Evolutionary conservation across 2,113 vertebrate species (phyloP), one percentile per base, ranked within the genome.

Genomic region (Struthio camelus): DNA sequence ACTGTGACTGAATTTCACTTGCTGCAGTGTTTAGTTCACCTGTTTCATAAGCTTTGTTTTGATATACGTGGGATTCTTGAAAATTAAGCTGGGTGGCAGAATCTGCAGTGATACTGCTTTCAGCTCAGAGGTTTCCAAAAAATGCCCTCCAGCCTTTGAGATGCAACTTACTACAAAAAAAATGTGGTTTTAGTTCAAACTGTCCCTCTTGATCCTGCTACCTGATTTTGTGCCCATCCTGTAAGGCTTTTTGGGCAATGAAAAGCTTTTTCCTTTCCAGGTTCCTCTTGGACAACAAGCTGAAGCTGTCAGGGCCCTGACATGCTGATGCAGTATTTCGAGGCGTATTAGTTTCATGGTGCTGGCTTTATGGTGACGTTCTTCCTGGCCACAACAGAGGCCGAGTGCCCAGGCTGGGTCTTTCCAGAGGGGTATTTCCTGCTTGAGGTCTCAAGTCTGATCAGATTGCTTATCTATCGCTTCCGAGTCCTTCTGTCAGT

Each of bases 401-500:
- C 19, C 62, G 6, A 0, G 0, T 78, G 40, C 56, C 34, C 46
- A n/a, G 42, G 20, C 42, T 17, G 27, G 44, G 53, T 30, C 32
- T 25, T 81, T 87, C 50, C 42, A 69, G 83, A 69, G 59, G 22
- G 14, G 3, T 77, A 20, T 58, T 67, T 67, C 12, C 9, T 10
- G 66, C 5, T 10, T 44, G 44, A 53, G 42, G 25, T 90, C 61
- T 80, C 5, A 3, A 19, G 42, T 81, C 18, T 59, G 11, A 48
- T 40, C 62, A 40, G 36, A 8, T 65, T 19, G 3, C n/a, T 30
- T 44, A 2, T 17, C 38, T 25, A 30, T 59, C 42, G 22, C 27
- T 64, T 70, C 32, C 73, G 64, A 56, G 28, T 73, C 19, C 44
- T 27, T 54, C 32, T 71, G 34, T 65, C 28, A 42, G 64, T 3